Conservation (phyloP, 2,797 vertebrate species). For the Gadopsis marmoratus region DNA sequence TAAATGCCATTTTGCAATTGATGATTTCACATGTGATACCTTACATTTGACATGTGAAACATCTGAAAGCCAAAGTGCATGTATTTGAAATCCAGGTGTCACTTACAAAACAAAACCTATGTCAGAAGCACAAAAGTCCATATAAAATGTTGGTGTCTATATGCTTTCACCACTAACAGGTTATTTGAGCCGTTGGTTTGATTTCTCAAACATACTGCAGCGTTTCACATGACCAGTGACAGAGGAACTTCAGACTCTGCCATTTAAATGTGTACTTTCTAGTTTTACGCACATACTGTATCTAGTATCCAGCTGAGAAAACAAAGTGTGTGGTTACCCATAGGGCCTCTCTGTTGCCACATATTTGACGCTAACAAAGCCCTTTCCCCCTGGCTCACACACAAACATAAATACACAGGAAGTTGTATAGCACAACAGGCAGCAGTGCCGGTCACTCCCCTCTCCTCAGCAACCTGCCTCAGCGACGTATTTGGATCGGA, state of each 20-base stretch:
- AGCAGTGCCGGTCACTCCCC: constrained; percentile 35
- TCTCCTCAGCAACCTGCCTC: constrained; percentile 58
- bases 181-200: neutral
- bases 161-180: neutral
- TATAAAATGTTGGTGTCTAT: neutral
- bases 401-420: constrained; percentile 62
- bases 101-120: neutral
- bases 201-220: constrained; percentile 9
- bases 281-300: neutral
- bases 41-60: neutral
- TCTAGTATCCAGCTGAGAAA: constrained; percentile 1
- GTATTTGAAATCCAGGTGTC: neutral
- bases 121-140: neutral
- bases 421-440: constrained; percentile 57
- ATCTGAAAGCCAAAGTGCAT: neutral
- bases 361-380: constrained; percentile 22
- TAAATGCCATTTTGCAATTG: neutral
- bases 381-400: constrained; percentile 22
- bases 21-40: neutral
- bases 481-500: constrained; percentile 77
- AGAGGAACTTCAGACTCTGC: constrained; percentile 3
- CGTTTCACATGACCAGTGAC: neutral
- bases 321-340: constrained; percentile 25
- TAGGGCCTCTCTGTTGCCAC: constrained; percentile 15
- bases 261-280: neutral